These are phyloP conservation scores for Prunella fulvescens DNA, from an alignment of 2,113 vertebrate genomes.

Conservation along the genomic window DNA sequence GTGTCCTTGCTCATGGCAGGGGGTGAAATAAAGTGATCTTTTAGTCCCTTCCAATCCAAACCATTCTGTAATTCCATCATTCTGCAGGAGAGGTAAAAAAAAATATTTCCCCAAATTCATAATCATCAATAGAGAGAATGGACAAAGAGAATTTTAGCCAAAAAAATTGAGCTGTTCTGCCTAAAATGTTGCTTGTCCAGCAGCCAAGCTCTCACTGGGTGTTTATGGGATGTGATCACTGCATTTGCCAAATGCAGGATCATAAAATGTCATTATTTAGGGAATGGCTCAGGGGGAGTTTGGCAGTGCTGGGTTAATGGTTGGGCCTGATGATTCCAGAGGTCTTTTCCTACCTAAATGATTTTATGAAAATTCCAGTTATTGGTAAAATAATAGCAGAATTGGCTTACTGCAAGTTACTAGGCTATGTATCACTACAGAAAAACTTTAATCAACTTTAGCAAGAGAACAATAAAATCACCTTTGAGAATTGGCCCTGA, in stretches of 20 bases:
- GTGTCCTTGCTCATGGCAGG: not conserved
- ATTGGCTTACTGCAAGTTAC: not conserved
- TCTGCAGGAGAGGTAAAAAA: accelerated
- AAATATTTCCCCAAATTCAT: not conserved
- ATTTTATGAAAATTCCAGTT: not conserved
- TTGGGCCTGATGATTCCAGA: not conserved
- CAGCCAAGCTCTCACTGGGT: not conserved
- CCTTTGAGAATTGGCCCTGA: not conserved
- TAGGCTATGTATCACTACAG: not conserved
- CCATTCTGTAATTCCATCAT: not conserved
- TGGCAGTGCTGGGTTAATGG: not conserved
- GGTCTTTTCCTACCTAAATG: not conserved
- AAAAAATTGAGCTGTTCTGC: not conserved
- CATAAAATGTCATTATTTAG: not conserved
- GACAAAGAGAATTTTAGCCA: not conserved
- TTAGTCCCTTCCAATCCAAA: not conserved
- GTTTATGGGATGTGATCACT: not conserved
- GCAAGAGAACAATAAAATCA: not conserved
- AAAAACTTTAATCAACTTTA: not conserved
- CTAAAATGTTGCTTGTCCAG: not conserved
- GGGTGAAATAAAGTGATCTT: not conserved
- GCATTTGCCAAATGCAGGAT: not conserved
- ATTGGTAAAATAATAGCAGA: not conserved
- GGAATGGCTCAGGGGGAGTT: not conserved
- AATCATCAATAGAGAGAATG: not conserved